Evolutionary conservation across 2,113 vertebrate species (phyloP).

Genomic region (Thomomys bottae): DNA sequence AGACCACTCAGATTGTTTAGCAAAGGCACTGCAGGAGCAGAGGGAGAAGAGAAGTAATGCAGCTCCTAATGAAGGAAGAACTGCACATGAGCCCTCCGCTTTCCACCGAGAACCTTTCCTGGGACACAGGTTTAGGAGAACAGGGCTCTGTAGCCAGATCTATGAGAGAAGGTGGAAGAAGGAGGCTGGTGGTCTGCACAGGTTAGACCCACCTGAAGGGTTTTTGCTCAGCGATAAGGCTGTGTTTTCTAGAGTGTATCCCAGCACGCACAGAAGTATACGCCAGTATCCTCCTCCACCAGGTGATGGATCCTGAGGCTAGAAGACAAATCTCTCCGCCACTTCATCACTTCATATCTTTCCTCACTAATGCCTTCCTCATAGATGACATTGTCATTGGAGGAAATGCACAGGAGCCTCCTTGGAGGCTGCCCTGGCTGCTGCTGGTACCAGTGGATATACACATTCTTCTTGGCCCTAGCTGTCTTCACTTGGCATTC

Average conservation of each 20-base stretch:
- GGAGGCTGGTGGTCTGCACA: background rate
- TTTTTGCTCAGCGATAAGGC: conserved; percentile 45
- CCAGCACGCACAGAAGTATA: conserved; percentile 71
- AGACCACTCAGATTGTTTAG: background rate
- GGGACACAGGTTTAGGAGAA: background rate
- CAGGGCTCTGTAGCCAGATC: background rate
- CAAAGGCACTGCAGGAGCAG: background rate
- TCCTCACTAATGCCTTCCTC: conserved; percentile 29
- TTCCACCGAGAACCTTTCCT: background rate
- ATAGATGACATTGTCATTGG: conserved; percentile 49
- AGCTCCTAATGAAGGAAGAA: background rate
- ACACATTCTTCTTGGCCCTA: rapidly evolving
- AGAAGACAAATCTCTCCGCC: background rate
- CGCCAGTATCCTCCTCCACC: background rate
- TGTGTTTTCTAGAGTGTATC: background rate
- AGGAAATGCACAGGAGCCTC: conserved; percentile 66
- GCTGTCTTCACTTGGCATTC: background rate
- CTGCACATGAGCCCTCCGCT: background rate
- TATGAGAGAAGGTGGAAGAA: background rate
- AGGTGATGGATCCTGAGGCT: conserved; percentile 38
- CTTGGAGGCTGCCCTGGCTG: background rate
- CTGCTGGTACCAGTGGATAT: conserved; percentile 71
- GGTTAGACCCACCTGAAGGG: rapidly evolving
- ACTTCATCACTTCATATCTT: conserved; percentile 37
- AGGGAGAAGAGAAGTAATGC: background rate